These are phyloP conservation scores for Phragmatobia fuliginosa DNA, from an alignment of 2,888 invertebrate species.

Conservation along the genomic window DNA sequence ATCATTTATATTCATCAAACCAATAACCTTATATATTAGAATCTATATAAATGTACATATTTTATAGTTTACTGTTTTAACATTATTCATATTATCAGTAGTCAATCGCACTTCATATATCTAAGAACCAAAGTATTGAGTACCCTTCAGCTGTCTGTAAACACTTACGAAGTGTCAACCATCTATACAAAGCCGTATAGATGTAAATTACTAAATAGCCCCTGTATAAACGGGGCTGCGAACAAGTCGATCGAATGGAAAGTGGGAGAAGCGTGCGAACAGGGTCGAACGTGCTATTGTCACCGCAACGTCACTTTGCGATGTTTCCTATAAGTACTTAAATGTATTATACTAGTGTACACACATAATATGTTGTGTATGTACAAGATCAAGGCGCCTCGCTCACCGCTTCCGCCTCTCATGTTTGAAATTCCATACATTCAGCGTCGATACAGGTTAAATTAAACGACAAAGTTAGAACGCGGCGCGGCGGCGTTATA, in stretches of 20 bases:
- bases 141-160: constrained; percentile 28
- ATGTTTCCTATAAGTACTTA: constrained; percentile 64
- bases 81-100: not conserved
- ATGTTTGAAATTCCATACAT: constrained; percentile 68
- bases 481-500: constrained; percentile 37
- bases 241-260: constrained; percentile 77
- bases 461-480: constrained; percentile 55
- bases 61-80: not conserved
- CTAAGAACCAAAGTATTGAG: constrained; percentile 15
- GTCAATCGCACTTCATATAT: not conserved
- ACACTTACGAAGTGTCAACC: constrained; percentile 39
- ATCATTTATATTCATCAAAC: not conserved
- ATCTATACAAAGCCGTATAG: constrained; percentile 40
- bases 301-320: constrained; percentile 69
- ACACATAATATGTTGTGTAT: constrained; percentile 46
- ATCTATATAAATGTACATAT: not conserved
- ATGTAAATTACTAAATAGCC: constrained; percentile 67
- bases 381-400: constrained; percentile 79
- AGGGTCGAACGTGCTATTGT: constrained; percentile 80
- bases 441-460: constrained; percentile 52
- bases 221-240: constrained; percentile 68
- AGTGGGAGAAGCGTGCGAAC: constrained; percentile 81
- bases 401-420: constrained; percentile 78
- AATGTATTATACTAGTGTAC: constrained; percentile 35
- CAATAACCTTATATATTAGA: not conserved